Evolutionary conservation across 37 sponge, comb jelly and placozoan genomes (phyloP), one percentile per base, ranked within the genome.

Genomic region (Eunapius fragilis): DNA sequence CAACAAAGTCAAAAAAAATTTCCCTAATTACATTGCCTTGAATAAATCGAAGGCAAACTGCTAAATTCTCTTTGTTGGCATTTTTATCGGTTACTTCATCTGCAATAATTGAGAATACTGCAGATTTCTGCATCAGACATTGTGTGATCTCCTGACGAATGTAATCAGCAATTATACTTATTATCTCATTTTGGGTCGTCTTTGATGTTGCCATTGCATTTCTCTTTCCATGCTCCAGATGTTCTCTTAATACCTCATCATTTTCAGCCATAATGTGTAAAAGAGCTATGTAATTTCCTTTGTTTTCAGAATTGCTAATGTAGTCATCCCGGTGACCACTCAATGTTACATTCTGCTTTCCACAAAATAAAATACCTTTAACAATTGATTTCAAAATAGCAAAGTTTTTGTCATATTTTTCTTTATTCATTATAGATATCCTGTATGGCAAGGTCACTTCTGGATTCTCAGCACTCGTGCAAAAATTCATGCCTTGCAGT

Each of bases 1-100:
- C 31, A 73, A 34, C 13, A 5, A 73, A 73, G 74, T 73, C 27
- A 73, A 73, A 33, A 34, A 73, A 73, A 73, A 73, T 17, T 71
- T 73, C 74, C 31, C 32, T 31, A 31, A 34, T 73, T 28, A 34
- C 14, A 73, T 73, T 33, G 32, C 31, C 32, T 11, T 58, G 58
- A 58, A 58, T 11, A 58, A 11, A 58, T 17, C 58, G 58, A 58
- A 58, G 58, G 58, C 58, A 58, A 11, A 58, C 58, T 58, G 58
- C 58, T 58, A 19, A 58, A 19, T 17, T 45, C 9, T 45, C 47
- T 45, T 45, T 45, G 47, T 45, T 58, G 58, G 58, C 58, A 58
- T 58, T 58, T 58, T 58, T 13, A 58, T 58, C 58, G 6, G 58
- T 58, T 58, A 58, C 58, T 58, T 58, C 58, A 58, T 58, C 58